Conservation (phyloP, 2,797 vertebrate species). For the Sebastes vulpes region DNA sequence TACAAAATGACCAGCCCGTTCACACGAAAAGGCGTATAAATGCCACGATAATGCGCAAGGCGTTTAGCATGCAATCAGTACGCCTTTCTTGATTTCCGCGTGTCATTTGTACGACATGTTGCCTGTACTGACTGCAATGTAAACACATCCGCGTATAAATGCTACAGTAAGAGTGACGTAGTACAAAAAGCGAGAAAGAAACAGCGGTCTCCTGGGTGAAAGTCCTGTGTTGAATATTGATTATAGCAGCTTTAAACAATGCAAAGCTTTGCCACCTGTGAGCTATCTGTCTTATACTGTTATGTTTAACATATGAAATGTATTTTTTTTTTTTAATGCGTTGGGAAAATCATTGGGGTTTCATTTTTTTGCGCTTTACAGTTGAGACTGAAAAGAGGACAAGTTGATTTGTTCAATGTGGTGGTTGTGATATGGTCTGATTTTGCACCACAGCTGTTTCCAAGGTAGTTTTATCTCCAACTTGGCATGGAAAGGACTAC, state of each 20-base stretch:
- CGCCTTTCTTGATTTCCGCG: too few species aligned
- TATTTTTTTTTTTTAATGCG: background rate
- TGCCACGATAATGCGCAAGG: too few species aligned
- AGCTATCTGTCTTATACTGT: background rate
- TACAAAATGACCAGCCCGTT: too few species aligned
- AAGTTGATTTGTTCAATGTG: background rate
- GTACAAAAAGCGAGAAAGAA: too few species aligned
- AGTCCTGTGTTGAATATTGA: background rate
- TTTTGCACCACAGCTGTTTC: background rate
- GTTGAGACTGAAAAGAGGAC: background rate
- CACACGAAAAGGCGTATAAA: background rate
- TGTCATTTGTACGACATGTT: too few species aligned
- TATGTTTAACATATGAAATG: background rate
- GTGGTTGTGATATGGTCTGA: background rate
- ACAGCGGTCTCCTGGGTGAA: too few species aligned
- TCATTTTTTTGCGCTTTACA: rapidly evolving
- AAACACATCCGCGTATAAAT: too few species aligned
- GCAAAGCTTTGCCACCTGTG: background rate
- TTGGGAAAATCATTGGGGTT: background rate
- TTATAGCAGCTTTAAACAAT: background rate
- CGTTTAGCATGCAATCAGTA: too few species aligned
- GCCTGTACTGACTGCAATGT: too few species aligned
- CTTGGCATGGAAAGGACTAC: background rate
- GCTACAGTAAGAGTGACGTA: too few species aligned
- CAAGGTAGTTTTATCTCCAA: background rate